A percentile compares a stretch with the other conserved stretches of the same genome.
Conservation (phyloP, 2,113 vertebrate species). For the Pelvicachromis taeniatus region DNA sequence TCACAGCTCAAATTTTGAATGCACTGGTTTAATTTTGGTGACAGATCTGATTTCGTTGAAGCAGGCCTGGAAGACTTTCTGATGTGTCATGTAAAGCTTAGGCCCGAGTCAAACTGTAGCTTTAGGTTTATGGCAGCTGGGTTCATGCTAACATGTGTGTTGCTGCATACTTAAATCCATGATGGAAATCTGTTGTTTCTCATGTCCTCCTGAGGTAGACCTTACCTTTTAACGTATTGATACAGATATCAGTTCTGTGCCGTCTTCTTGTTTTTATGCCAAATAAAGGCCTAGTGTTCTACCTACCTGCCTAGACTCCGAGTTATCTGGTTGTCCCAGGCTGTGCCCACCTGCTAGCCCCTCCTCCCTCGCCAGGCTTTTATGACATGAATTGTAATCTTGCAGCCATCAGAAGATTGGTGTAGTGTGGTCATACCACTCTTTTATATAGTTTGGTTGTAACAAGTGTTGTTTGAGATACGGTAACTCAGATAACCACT, state of each 20-base stretch:
- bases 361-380: background rate
- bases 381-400: background rate
- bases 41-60: background rate
- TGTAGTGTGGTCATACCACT: background rate
- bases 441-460: background rate
- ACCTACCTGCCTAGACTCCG: background rate
- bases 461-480: background rate
- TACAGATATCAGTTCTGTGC: background rate
- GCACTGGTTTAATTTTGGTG: background rate
- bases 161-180: background rate
- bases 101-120: background rate
- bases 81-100: background rate
- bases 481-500: background rate
- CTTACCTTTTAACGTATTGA: background rate
- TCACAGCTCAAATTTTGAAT: background rate
- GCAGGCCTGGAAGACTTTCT: background rate
- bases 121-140: background rate
- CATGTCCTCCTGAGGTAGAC: background rate
- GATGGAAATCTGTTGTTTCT: background rate
- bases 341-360: background rate
- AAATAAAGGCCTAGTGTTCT: background rate
- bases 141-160: background rate
- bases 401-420: background rate
- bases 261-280: background rate
- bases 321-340: background rate